Conservation (phyloP, 2,888 invertebrate species). For the Pilophorus perplexus region DNA sequence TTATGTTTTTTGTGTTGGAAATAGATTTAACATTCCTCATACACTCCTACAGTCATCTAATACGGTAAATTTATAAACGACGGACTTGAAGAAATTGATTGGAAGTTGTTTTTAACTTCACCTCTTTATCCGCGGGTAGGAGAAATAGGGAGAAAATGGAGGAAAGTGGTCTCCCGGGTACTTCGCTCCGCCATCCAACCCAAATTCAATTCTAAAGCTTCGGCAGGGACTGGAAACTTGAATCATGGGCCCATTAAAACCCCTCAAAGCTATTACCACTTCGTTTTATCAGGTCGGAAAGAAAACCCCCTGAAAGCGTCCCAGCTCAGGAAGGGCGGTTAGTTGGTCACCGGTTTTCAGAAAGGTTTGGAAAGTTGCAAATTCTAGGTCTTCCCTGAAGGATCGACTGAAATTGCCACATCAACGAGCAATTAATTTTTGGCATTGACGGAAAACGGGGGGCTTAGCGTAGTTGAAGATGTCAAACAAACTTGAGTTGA, state of each 20-base stretch:
- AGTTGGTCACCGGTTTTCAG: not conserved
- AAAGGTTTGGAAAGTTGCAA: not conserved
- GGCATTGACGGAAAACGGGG: not conserved
- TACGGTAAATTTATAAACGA: too few relatives aligned
- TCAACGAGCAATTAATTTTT: not conserved
- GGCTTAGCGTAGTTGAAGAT: not conserved
- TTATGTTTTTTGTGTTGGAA: too few relatives aligned
- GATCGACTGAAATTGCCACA: not conserved
- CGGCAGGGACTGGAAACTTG: constrained; percentile 16
- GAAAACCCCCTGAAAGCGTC: not conserved
- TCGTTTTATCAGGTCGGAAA: constrained; percentile 12
- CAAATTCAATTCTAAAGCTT: constrained; percentile 20
- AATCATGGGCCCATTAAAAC: constrained; percentile 14
- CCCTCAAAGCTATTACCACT: constrained; percentile 19
- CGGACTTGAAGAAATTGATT: too few relatives aligned
- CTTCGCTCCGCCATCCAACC: not conserved
- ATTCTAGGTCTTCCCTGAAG: not conserved
- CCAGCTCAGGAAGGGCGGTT: not conserved
- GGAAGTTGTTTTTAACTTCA: too few relatives aligned
- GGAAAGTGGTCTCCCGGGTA: not conserved
- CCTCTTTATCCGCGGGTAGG: too few relatives aligned
- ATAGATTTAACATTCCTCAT: too few relatives aligned
- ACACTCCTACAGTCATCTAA: too few relatives aligned
- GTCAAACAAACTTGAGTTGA: not conserved
- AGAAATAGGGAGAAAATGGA: too few relatives aligned